Conservation (phyloP, 1,140 invertebrate species). For the Cotesia glomerata region DNA sequence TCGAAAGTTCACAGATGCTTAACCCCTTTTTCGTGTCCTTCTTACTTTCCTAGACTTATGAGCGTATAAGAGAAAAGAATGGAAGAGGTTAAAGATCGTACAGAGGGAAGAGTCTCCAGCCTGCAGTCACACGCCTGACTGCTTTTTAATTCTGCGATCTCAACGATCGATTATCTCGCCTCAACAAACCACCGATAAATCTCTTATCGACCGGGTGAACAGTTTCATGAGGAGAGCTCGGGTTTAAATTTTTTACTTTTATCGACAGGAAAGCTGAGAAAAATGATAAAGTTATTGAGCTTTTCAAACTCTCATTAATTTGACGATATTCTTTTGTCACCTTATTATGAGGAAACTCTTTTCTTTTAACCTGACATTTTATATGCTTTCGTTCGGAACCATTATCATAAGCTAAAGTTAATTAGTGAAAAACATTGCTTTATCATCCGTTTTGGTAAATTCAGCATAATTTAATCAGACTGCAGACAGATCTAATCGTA, state of each 20-base stretch:
- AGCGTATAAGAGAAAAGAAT: background rate
- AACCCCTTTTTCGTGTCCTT: background rate
- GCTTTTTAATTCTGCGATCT: conserved; percentile 33
- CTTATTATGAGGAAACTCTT: background rate
- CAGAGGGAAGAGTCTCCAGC: conserved; percentile 9
- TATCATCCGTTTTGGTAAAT: too few relatives aligned
- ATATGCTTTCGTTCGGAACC: background rate
- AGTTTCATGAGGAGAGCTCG: conserved; percentile 3
- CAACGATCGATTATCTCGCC: conserved; percentile 33
- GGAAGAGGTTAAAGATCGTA: conserved; percentile 20
- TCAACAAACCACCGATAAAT: conserved; percentile 31
- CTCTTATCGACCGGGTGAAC: conserved; percentile 26
- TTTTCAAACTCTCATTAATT: conserved; percentile 11
- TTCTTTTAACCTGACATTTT: background rate
- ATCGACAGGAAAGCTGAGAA: background rate
- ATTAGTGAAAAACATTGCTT: background rate
- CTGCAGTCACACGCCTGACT: conserved; percentile 31
- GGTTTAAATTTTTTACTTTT: conserved; percentile 20
- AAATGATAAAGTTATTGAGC: conserved; percentile 6
- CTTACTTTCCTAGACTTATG: background rate
- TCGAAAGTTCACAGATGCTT: conserved; percentile 4
- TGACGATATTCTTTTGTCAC: background rate
- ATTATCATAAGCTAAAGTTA: background rate
- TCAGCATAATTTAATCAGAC: too few relatives aligned
- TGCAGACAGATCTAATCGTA: too few relatives aligned